Evolutionary conservation across 2,113 vertebrate genomes (phyloP).

Genomic region (Siphamia tubifer): DNA sequence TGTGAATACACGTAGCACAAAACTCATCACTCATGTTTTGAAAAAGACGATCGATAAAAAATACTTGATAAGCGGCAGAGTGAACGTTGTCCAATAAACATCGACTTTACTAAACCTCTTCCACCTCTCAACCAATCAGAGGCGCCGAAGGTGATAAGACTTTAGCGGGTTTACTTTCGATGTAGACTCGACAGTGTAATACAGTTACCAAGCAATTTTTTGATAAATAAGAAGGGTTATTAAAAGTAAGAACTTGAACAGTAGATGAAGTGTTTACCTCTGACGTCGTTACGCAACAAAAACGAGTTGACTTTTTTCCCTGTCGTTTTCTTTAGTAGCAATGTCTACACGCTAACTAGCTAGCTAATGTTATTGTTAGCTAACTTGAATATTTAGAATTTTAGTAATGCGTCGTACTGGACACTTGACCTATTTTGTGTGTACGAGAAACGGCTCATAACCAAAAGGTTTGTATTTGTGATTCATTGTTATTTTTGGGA

Average conservation of each 20-base stretch:
- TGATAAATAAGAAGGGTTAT: not conserved
- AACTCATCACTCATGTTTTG: too few relatives aligned
- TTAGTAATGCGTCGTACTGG: not conserved
- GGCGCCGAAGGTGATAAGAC: not conserved
- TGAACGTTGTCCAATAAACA: slow-evolving; percentile 44
- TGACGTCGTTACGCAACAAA: rapidly evolving
- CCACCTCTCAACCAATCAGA: slow-evolving; percentile 46
- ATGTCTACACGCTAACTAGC: slow-evolving; percentile 31
- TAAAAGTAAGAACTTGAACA: not conserved
- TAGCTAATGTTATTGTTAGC: slow-evolving; percentile 38
- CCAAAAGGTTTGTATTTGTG: slow-evolving; percentile 21
- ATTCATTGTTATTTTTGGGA: not conserved
- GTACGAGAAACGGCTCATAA: not conserved
- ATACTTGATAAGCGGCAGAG: not conserved
- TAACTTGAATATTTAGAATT: not conserved
- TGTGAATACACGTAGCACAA: too few relatives aligned
- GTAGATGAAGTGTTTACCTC: rapidly evolving
- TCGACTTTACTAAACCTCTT: slow-evolving; percentile 20
- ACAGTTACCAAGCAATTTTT: slow-evolving; percentile 34
- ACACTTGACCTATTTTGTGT: not conserved
- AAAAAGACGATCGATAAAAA: not conserved
- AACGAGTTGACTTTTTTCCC: not conserved
- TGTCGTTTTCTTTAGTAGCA: not conserved
- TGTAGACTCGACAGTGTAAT: not conserved
- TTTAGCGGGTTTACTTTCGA: slow-evolving; percentile 44